Percentiles rank a stretch among this genome's conserved stretches.
These are phyloP conservation scores for Alitta virens DNA, from an alignment of 2,888 invertebrate genomes.

Conservation along the genomic window DNA sequence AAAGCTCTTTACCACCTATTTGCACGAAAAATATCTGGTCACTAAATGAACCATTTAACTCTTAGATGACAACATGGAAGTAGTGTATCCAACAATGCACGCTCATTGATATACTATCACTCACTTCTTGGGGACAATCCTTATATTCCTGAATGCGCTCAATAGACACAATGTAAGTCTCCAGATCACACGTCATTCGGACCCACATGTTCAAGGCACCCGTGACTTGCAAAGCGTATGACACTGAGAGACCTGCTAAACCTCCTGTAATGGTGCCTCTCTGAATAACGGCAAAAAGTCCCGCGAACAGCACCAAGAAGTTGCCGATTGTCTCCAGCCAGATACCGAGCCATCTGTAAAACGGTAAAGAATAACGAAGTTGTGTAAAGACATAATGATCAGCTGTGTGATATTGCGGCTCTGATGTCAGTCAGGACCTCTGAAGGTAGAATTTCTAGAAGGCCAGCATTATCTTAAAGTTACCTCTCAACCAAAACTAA, in stretches of 20 bases:
- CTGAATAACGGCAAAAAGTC: constrained; percentile 27
- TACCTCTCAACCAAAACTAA: too few relatives aligned
- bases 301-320: constrained; percentile 30
- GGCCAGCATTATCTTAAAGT: too few relatives aligned
- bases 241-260: constrained; percentile 30
- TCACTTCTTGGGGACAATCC: constrained; percentile 25
- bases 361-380: not conserved
- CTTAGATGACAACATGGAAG: too few relatives aligned
- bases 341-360: constrained; percentile 30
- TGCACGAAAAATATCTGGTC: too few relatives aligned
- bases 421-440: too few relatives aligned
- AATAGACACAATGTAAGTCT: constrained; percentile 32
- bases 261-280: constrained; percentile 23
- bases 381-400: too few relatives aligned
- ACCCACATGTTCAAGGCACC: constrained; percentile 25
- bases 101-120: too few relatives aligned
- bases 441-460: too few relatives aligned
- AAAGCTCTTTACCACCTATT: too few relatives aligned
- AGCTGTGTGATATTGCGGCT: too few relatives aligned
- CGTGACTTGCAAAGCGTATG: constrained; percentile 32
- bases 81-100: too few relatives aligned
- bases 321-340: constrained; percentile 31
- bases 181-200: constrained; percentile 30
- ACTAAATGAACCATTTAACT: too few relatives aligned
- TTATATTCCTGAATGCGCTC: constrained; percentile 32